phyloP scores from a whole-genome alignment of 2,797 vertebrate species.

The Numenius phaeopus region DNA sequence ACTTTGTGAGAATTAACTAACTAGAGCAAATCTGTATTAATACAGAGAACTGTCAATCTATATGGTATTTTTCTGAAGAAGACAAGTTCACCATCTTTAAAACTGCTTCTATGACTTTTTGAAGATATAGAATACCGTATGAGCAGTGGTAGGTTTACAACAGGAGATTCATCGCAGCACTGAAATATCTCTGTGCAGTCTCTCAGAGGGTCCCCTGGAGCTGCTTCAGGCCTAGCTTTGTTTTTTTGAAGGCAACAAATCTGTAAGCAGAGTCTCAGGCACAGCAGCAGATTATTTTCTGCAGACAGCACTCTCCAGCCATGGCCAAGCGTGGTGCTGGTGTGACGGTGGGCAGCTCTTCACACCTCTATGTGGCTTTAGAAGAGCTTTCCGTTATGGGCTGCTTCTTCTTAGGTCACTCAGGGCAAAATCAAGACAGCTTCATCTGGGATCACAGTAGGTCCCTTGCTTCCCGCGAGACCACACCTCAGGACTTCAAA shows the following conservation, averaged over 20 bases:
- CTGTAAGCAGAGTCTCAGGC: neutral
- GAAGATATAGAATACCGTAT: neutral
- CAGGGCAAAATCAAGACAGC: neutral
- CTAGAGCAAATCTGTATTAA: neutral
- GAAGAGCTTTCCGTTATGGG: neutral
- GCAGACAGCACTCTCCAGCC: neutral
- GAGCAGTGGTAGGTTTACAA: neutral
- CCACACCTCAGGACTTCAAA: neutral
- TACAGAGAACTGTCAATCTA: neutral
- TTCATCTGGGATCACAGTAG: neutral
- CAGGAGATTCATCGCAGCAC: fast-evolving
- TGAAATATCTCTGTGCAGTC: neutral
- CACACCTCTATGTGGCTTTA: neutral
- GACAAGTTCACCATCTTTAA: neutral
- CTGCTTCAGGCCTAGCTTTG: neutral
- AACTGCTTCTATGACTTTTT: neutral
- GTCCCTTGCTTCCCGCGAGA: fast-evolving
- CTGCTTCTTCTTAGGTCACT: neutral
- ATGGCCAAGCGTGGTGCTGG: fast-evolving
- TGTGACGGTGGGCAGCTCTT: neutral
- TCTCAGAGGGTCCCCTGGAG: neutral
- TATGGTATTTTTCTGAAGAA: neutral
- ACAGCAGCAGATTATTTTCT: neutral
- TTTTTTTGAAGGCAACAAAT: neutral
- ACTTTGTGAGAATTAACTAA: neutral